phyloP scores from a whole-genome alignment of 2,888 invertebrate genomes.

The Lithodes maja region DNA sequence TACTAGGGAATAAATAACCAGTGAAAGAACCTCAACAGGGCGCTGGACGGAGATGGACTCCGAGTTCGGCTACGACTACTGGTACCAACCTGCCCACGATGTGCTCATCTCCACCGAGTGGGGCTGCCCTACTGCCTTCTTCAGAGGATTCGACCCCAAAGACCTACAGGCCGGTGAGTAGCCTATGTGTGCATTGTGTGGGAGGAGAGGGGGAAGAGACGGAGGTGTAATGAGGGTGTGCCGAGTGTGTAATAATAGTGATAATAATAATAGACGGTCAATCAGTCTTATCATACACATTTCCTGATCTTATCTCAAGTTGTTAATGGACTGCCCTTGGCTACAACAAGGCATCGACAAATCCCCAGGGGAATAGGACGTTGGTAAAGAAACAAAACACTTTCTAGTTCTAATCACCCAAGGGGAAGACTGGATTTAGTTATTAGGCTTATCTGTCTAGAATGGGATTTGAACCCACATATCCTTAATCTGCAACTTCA shows the following conservation, averaged over 20 bases:
- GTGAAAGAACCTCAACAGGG: conserved; percentile 24
- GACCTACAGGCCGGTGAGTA: conserved; percentile 74
- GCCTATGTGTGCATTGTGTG: neutral
- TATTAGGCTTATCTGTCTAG: too few species aligned
- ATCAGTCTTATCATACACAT: too few species aligned
- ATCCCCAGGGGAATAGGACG: too few species aligned
- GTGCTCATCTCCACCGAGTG: conserved; percentile 94
- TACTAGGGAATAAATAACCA: neutral
- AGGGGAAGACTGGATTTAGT: too few species aligned
- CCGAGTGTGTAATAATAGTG: neutral
- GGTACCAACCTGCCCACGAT: conserved; percentile 97
- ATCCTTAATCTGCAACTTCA: too few species aligned
- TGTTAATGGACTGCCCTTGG: too few species aligned
- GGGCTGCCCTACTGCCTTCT: conserved; percentile 91
- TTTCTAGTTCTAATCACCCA: too few species aligned
- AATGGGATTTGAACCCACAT: too few species aligned
- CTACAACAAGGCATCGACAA: too few species aligned
- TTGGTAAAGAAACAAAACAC: too few species aligned
- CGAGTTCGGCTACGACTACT: conserved; percentile 93
- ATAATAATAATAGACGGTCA: neutral
- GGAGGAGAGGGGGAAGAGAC: neutral
- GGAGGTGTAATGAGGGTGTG: neutral
- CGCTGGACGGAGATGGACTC: conserved; percentile 60
- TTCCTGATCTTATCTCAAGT: too few species aligned
- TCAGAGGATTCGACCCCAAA: conserved; percentile 78